Base-by-base conservation (phyloP, 2,113 vertebrate species). In the Strix uralensis region DNA sequence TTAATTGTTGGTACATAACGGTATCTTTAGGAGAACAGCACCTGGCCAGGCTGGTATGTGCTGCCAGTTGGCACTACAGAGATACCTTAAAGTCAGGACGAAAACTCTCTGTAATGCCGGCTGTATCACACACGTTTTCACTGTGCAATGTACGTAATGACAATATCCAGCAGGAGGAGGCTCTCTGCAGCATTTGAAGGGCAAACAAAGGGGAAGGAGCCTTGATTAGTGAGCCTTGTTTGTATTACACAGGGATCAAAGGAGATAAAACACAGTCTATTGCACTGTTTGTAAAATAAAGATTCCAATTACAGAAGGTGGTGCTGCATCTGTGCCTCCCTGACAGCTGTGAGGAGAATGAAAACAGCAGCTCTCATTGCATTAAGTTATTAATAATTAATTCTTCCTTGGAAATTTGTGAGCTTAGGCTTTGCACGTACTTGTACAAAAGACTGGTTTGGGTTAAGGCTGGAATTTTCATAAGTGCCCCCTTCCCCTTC, bases 141-240 rank as follows among this genome's bases (percentile, higher is more conserved):
- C 90, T 47, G 70, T 78, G 61, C 80, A 10, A 9, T 13, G 72
- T 75, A 61, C 44, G 16, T 26, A 79, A 36, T 1, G 1, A 42
- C 77, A 58, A 47, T 47, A 92, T 74, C 57, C 88, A 67, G 81
- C 77, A 89, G 81, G 67, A 87, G 44, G 40, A 85, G 86, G 44
- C 83, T 94, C 91, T 92, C 83, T 82, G 94, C 92, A 94, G 88
- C 49, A 10, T 82, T 63, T 96, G 94, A 95, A 97, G 97, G 96
- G 86, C 94, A 92, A 94, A 90, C 88, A 69, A 85, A 95, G 94
- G 92, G 74, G 81, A 95, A 94, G 91, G 62, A 94, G 86, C 80
- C 70, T 91, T 92, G 95, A 90, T 78, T 96, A 94, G 92, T 71
- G 94, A 96, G 81, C 72, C 80, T 89, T 86, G 91, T 85, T 94